Base-by-base conservation (phyloP, 2,888 invertebrate species). In the Apamea epomidion region DNA sequence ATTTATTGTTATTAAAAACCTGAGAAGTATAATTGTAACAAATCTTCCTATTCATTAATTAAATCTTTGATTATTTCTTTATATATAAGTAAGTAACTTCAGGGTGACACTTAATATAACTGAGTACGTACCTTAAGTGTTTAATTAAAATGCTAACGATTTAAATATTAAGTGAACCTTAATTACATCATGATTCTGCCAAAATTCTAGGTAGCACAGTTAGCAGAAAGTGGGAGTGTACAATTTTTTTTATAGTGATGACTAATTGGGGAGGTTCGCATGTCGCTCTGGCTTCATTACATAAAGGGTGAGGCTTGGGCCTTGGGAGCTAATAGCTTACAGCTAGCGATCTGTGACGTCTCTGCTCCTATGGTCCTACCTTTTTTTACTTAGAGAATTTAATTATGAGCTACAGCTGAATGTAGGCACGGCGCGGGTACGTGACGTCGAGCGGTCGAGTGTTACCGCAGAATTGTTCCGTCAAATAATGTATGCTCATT, bases 261-360 rank as follows among this genome's bases (percentile, higher is more conserved):
- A 93, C 89, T 93, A 92, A 93, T 93, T 91, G 90, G 87, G 73
- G 74, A 72, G 58, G 81, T 85, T 87, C 79, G 87, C 87, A 87
- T 91, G 90, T 89, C 82, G 77, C 51, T 42, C 74, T 82, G 88
- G 88, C 86, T 91, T 89, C 87, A 90, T 91, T 91, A 91, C 85
- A 80, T 75, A 86, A 90, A 87, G 92, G 93, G 93, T 90, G 89
- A 88, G 92, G 90, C 86, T 81, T 81, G 76, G 88, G 73, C 91
- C 92, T 91, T 92, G 88, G 79, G 73, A 74, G 80, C 70, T 80
- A 65, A 71, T 65, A 62, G 75, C 83, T 90, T 90, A 91, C 69
- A 89, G 64, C 51, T 72, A 69, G 79, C 90, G 87, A 88, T 80
- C 80, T 81, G 82, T 78, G 78, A 78, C 45, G 58, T 83, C 83